phyloP scores from a whole-genome alignment of 2,797 vertebrate species.

The Mionectes olivaceus region DNA sequence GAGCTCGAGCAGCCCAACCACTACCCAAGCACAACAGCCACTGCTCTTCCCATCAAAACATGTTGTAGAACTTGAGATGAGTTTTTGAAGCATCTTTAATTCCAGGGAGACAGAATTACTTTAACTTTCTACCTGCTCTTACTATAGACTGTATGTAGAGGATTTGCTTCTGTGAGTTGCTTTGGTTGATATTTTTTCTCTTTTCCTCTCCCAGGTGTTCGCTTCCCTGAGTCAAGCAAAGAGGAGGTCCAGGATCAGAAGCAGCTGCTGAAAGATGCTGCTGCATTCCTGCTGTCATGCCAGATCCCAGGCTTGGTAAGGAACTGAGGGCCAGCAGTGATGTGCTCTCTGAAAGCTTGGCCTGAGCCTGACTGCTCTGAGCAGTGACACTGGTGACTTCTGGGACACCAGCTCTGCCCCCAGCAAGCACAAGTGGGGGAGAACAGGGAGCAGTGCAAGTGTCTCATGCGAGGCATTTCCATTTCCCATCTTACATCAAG shows the following conservation, averaged over 20 bases:
- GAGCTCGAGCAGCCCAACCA: not conserved
- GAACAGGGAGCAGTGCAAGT: not conserved
- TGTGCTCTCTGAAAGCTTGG: not conserved
- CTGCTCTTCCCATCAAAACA: not conserved
- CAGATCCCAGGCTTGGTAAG: conserved; percentile 97
- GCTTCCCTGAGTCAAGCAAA: conserved; percentile 87
- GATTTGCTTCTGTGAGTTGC: not conserved
- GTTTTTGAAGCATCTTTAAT: not conserved
- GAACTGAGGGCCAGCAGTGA: not conserved
- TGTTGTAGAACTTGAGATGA: not conserved
- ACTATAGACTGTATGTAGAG: accelerated
- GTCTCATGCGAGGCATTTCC: not conserved
- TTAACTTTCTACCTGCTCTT: not conserved
- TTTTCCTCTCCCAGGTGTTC: conserved; percentile 83
- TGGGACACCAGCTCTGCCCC: not conserved
- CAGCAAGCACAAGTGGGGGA: not conserved
- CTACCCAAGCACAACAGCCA: not conserved
- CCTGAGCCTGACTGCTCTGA: not conserved
- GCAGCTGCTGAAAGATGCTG: conserved; percentile 93
- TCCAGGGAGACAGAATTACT: not conserved
- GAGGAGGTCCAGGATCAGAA: conserved; percentile 95
- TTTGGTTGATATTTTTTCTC: not conserved
- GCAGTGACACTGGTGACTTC: not conserved
- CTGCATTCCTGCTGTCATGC: conserved; percentile 93
- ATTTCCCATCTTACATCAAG: not conserved